Evolutionary conservation across 2,113 vertebrate species (phyloP).

Genomic region (Phyllopteryx taeniolatus): DNA sequence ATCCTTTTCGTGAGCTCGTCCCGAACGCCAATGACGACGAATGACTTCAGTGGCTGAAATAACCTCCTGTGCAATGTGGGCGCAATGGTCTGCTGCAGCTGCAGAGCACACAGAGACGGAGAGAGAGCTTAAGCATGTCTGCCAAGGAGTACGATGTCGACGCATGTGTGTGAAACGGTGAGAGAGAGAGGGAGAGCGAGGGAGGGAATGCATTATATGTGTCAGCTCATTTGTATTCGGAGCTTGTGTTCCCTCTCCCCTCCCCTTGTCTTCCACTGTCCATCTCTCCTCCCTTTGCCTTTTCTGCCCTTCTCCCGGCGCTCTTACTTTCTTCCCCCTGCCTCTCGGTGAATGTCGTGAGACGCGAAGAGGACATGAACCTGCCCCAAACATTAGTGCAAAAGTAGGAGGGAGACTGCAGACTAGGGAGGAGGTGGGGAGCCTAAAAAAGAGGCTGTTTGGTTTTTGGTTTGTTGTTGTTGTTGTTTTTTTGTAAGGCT

Average conservation of each 20-base stretch:
- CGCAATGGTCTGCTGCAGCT: slow-evolving; percentile 36
- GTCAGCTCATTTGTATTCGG: slow-evolving; percentile 75
- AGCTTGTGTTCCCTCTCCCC: slow-evolving; percentile 46
- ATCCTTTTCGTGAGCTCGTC: slow-evolving; percentile 56
- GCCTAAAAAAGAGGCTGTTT: background rate
- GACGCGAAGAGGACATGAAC: slow-evolving; percentile 39
- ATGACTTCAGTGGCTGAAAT: slow-evolving; percentile 60
- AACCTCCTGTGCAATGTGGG: slow-evolving; percentile 41
- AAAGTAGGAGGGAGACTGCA: slow-evolving; percentile 22
- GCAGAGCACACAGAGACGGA: slow-evolving; percentile 36
- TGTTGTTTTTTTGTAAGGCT: slow-evolving; percentile 2
- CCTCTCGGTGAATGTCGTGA: slow-evolving; percentile 14
- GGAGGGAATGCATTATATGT: slow-evolving; percentile 55
- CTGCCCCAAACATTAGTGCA: slow-evolving; percentile 26
- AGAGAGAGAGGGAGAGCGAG: slow-evolving; percentile 30
- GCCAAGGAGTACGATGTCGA: slow-evolving; percentile 33
- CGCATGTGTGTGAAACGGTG: slow-evolving; percentile 24
- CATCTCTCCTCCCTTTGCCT: slow-evolving; percentile 17
- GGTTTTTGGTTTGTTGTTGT: background rate
- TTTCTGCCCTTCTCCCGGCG: background rate
- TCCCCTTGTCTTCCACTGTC: slow-evolving; percentile 41
- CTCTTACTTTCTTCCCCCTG: background rate
- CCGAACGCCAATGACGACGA: slow-evolving; percentile 44
- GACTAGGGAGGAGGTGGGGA: background rate
- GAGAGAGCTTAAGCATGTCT: slow-evolving; percentile 47